Conservation (phyloP, 2,797 vertebrate genomes). For the Darevskia mixta region DNA sequence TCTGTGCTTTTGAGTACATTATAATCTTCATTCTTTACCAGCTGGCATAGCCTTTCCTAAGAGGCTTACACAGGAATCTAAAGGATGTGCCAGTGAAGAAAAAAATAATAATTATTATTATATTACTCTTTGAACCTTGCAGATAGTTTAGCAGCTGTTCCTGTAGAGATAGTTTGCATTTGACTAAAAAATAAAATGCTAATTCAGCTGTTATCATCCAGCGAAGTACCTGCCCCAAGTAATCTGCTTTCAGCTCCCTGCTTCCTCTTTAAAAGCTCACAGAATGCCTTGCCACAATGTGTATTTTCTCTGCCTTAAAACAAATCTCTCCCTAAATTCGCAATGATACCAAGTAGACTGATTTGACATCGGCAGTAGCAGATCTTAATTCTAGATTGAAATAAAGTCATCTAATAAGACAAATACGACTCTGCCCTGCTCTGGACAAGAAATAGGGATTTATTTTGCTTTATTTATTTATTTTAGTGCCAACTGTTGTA, state of each 20-base stretch:
- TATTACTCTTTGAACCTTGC: constrained; percentile 71
- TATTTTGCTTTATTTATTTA: background rate
- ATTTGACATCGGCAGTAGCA: constrained; percentile 35
- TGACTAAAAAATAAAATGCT: constrained; percentile 62
- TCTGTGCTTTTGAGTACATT: constrained; percentile 39
- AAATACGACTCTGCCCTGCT: background rate
- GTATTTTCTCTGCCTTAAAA: background rate
- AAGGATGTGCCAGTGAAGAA: constrained; percentile 56
- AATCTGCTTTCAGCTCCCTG: constrained; percentile 21
- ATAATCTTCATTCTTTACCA: constrained; percentile 71
- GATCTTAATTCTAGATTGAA: constrained; percentile 37
- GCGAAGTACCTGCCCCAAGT: constrained; percentile 46
- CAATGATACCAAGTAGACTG: background rate
- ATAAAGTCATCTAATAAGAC: constrained; percentile 21
- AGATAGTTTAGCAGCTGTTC: constrained; percentile 74
- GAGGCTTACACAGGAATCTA: constrained; percentile 67
- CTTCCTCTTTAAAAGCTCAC: constrained; percentile 18
- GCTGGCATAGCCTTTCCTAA: constrained; percentile 68
- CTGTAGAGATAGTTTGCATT: constrained; percentile 66
- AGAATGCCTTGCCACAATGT: background rate
- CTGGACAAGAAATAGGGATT: rapidly evolving
- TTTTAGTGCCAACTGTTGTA: background rate
- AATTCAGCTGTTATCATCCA: constrained; percentile 63
- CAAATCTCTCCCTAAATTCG: background rate
- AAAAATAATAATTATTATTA: constrained; percentile 24